Conservation (phyloP, 1,140 invertebrate genomes). For the Spodoptera frugiperda region DNA sequence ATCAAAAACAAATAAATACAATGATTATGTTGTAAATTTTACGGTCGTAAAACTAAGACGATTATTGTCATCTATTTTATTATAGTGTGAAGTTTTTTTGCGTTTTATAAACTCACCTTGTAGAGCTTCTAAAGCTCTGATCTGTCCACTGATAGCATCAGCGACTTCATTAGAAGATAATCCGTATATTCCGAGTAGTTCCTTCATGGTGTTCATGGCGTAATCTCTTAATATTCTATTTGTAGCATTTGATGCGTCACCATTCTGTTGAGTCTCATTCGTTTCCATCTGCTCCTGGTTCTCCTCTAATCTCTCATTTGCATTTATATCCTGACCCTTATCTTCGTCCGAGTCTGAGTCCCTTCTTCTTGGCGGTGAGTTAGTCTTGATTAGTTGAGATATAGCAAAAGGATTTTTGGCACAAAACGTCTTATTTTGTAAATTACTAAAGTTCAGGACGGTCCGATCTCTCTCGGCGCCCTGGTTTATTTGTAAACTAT, state of each 20-base stretch:
- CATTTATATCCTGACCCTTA: conserved; percentile 79
- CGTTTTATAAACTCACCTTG: conserved; percentile 71
- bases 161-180: conserved; percentile 88
- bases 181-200: conserved; percentile 91
- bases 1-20: conserved; percentile 14
- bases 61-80: conserved; percentile 37
- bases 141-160: conserved; percentile 87
- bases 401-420: conserved; percentile 87
- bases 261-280: conserved; percentile 76
- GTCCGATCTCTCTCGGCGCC: conserved; percentile 74
- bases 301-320: conserved; percentile 76
- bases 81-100: conserved; percentile 21
- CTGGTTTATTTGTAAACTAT: conserved; percentile 82
- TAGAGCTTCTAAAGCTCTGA: conserved; percentile 84
- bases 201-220: conserved; percentile 92
- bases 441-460: conserved; percentile 81
- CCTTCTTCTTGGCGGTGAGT: conserved; percentile 85
- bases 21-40: conserved; percentile 4
- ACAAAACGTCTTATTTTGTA: conserved; percentile 85
- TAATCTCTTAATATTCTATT: conserved; percentile 88
- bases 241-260: conserved; percentile 75
- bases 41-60: conserved; percentile 25
- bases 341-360: conserved; percentile 83
- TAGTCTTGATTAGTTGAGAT: conserved; percentile 85
- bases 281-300: conserved; percentile 66